Evolutionary conservation across 2,888 invertebrate species (phyloP).

Genomic region (Cheilosia urbana): DNA sequence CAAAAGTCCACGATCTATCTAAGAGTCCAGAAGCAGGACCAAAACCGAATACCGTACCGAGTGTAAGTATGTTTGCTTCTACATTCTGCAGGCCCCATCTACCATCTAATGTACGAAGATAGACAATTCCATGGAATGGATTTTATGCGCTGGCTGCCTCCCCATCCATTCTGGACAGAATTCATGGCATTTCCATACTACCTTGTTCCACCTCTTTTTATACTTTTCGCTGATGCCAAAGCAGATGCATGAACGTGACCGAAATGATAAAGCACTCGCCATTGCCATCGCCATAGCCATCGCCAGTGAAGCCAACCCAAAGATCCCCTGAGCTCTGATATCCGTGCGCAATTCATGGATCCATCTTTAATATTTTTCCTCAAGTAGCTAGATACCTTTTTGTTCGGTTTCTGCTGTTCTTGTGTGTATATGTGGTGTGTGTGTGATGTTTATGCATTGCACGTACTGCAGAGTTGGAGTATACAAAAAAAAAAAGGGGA

Average conservation of each 20-base stretch:
- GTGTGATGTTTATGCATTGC: slow-evolving; percentile 70
- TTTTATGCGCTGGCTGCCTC: slow-evolving; percentile 51
- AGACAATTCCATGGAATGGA: slow-evolving; percentile 53
- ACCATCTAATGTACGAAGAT: slow-evolving; percentile 29
- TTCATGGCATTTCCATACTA: slow-evolving; percentile 72
- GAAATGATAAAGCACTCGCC: slow-evolving; percentile 79
- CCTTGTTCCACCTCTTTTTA: slow-evolving; percentile 69
- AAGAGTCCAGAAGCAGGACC: slow-evolving; percentile 28
- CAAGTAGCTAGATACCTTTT: slow-evolving; percentile 70
- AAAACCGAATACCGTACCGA: slow-evolving; percentile 14
- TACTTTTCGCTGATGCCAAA: slow-evolving; percentile 57
- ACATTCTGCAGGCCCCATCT: slow-evolving; percentile 48
- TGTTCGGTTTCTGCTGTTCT: not conserved
- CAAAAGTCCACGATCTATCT: slow-evolving; percentile 32
- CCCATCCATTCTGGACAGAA: slow-evolving; percentile 66
- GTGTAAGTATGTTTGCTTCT: slow-evolving; percentile 50
- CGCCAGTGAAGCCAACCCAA: slow-evolving; percentile 21
- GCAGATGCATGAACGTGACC: slow-evolving; percentile 80
- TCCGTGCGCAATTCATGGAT: slow-evolving; percentile 70
- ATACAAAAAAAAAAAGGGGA: not conserved
- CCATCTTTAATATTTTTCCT: slow-evolving; percentile 72
- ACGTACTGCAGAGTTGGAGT: slow-evolving; percentile 52
- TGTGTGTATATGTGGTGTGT: slow-evolving; percentile 1
- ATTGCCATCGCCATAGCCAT: too few relatives aligned
- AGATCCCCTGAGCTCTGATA: slow-evolving; percentile 45